Base-by-base conservation (phyloP, 1,140 invertebrate genomes). In the Formica selysi region DNA sequence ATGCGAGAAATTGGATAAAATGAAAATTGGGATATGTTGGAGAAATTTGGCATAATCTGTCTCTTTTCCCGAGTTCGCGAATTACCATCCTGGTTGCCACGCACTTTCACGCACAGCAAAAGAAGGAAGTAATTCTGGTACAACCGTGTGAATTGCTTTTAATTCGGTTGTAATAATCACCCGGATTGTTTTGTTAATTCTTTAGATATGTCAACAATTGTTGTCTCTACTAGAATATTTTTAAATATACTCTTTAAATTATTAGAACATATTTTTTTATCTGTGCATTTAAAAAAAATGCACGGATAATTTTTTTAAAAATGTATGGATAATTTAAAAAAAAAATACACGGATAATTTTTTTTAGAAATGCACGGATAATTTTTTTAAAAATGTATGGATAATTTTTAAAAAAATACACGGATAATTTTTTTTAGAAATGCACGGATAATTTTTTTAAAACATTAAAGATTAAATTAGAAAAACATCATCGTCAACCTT, bases 81-180 rank as follows among this genome's bases (percentile, higher is more conserved):
- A 4, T 67, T 48, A 29, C 6, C 19, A n/a, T 11, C 76, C 26
- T 3, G 19, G 62, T 85, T 67, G 44, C 44, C 44, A 85, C 54
- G 62, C 62, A 85, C 74, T 85, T 85, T 85, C 62, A 44, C 73
- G 62, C 70, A 22, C 13, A 70, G 44, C 10, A n/a, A 16, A n/a
- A n/a, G 1, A 6, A 71, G 68, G 68, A 86, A 71, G 44, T 83
- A 32, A 64, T 36, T 65, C 26, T 16, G 41, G 41, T 51, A 59
- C 29, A n/a, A 73, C 26, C 67, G 48, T 41, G 19, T 54, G 44
- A 29, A 64, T 29, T 19, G 59, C 5, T n/a, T 76, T 16, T 32
- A 44, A 22, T 4, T 11, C 26, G 36, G 41, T 22, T 44, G 59
- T 19, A 76, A 84, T 29, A 64, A 65, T 76, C 1, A 16, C 10